phyloP scores from a whole-genome alignment of 2,797 vertebrate species.

The Ibycter americanus region DNA sequence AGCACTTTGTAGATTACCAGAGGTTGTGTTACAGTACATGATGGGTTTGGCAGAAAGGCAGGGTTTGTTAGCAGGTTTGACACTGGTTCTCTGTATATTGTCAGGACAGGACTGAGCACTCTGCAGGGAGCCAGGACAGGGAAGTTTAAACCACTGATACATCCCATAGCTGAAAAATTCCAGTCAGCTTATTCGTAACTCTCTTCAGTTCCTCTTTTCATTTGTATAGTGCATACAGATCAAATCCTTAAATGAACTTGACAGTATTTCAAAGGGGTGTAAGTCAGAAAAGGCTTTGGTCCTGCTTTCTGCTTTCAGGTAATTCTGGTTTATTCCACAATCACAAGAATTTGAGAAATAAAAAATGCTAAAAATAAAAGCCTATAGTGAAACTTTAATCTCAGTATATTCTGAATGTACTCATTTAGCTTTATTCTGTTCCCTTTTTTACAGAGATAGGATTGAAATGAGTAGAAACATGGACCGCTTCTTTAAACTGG shows the following conservation, averaged over 20 bases:
- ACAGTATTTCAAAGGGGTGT: neutral
- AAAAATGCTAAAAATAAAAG: neutral
- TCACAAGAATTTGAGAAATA: neutral
- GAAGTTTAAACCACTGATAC: neutral
- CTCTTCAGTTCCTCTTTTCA: neutral
- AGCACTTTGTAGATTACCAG: neutral
- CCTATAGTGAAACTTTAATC: neutral
- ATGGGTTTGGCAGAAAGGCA: neutral
- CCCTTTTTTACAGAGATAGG: neutral
- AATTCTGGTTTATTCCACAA: neutral
- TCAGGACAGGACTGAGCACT: neutral
- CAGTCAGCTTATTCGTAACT: neutral
- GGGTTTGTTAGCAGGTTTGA: neutral
- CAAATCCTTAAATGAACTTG: neutral
- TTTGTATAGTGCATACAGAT: neutral
- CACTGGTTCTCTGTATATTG: neutral
- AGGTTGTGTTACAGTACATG: fast-evolving
- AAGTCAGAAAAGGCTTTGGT: neutral
- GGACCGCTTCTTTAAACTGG: neutral
- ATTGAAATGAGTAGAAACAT: neutral
- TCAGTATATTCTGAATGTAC: neutral
- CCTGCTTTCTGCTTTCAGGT: neutral
- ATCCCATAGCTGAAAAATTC: neutral
- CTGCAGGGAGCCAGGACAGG: neutral
- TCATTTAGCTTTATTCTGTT: neutral